phyloP scores from a whole-genome alignment of 2,797 vertebrate species.

The Coregonus suidteri region DNA sequence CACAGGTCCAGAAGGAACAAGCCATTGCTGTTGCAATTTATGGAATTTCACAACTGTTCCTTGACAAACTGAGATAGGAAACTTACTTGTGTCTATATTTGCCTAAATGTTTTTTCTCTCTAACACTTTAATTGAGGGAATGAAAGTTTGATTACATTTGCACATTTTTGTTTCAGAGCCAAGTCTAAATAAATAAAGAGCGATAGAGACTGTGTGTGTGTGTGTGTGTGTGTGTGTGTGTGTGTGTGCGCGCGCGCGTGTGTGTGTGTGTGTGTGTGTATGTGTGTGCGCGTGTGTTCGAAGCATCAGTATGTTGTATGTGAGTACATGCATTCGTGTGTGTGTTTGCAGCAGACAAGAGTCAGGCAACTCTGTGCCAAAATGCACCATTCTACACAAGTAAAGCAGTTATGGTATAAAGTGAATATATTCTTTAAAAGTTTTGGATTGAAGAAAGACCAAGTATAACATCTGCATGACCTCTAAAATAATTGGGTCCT shows the following conservation, averaged over 20 bases:
- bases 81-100: conserved; percentile 49
- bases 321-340: background rate
- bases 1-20: conserved; percentile 48
- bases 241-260: conserved; percentile 28
- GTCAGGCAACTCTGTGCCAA: background rate
- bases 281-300: conserved; percentile 26
- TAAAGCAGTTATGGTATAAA: background rate
- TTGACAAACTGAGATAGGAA: conserved; percentile 34
- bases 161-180: background rate
- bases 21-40: conserved; percentile 62
- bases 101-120: conserved; percentile 41
- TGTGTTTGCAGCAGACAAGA: background rate
- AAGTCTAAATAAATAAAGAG: background rate
- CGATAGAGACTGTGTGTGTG: background rate
- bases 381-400: background rate
- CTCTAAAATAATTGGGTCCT: conserved; percentile 8
- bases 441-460: conserved; percentile 1
- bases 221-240: conserved; percentile 22
- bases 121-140: background rate
- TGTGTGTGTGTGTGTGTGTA: conserved; percentile 27
- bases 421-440: background rate
- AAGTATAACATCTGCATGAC: background rate
- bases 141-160: conserved; percentile 43
- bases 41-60: conserved; percentile 50
- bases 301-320: background rate